These are phyloP conservation scores for Ariopsis seemanni DNA, from an alignment of 2,113 vertebrate genomes.

Conservation along the genomic window DNA sequence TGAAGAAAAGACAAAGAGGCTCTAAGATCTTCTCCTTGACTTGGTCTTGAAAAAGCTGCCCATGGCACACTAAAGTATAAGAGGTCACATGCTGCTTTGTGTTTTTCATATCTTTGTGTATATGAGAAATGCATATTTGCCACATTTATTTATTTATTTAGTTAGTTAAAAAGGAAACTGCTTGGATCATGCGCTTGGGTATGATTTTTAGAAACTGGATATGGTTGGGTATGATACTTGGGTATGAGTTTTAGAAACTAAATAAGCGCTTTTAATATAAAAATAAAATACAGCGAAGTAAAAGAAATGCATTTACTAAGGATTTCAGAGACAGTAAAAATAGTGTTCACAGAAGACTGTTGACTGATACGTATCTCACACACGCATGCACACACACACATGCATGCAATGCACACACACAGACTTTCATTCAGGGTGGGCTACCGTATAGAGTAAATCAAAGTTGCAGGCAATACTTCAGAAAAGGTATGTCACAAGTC, in stretches of 20 bases:
- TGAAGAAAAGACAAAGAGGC: slow-evolving; percentile 38
- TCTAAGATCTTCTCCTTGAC: slow-evolving; percentile 6
- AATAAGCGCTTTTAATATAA: neutral
- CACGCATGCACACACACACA: neutral
- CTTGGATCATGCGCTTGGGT: neutral
- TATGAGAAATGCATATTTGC: neutral
- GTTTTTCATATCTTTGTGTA: neutral
- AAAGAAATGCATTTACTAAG: neutral
- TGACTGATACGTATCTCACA: neutral
- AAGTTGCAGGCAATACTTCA: neutral
- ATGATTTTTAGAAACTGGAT: too few species aligned
- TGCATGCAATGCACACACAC: neutral
- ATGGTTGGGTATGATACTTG: too few species aligned
- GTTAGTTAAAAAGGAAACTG: neutral
- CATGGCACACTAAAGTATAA: slow-evolving; percentile 20
- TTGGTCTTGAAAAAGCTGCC: slow-evolving; percentile 25
- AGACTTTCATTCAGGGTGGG: neutral
- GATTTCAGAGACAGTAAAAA: neutral
- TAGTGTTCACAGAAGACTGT: neutral
- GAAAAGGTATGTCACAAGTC: neutral
- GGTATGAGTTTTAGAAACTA: neutral
- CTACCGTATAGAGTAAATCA: neutral
- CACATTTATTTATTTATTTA: neutral
- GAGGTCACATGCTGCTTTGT: neutral
- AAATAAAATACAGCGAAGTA: neutral